A percentile compares a stretch with the other conserved stretches of the same genome.
These are phyloP conservation scores for Polylopha cassiicola DNA, from an alignment of 2,888 invertebrate species.

Conservation along the genomic window DNA sequence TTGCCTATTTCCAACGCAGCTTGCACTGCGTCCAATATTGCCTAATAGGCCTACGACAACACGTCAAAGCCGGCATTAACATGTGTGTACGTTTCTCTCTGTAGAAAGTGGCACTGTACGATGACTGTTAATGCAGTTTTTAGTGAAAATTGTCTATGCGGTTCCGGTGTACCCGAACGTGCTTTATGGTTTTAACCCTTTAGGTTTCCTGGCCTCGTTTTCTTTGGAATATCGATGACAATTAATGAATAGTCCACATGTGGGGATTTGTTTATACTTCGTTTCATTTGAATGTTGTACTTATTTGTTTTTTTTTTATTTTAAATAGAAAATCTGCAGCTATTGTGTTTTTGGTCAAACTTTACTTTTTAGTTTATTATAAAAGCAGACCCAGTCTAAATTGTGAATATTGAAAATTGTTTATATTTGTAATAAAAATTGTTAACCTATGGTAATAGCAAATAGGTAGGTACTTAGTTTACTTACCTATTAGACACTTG, in stretches of 20 bases:
- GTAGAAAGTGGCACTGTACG: constrained; percentile 65
- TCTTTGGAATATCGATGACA: constrained; percentile 16
- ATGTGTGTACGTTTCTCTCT: constrained; percentile 52
- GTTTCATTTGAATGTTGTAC: too few species aligned
- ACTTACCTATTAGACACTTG: too few species aligned
- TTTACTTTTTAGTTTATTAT: too few species aligned
- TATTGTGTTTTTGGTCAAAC: too few species aligned
- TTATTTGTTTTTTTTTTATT: background rate
- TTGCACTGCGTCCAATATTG: constrained; percentile 47
- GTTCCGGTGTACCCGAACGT: constrained; percentile 60
- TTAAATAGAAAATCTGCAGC: too few species aligned
- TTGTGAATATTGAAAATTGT: too few species aligned
- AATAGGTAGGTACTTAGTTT: too few species aligned
- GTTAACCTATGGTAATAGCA: too few species aligned
- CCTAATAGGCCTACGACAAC: constrained; percentile 53
- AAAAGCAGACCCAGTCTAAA: too few species aligned
- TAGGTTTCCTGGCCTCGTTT: constrained; percentile 37
- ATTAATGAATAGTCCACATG: too few species aligned
- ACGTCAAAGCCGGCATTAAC: constrained; percentile 44
- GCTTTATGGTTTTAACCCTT: constrained; percentile 36
- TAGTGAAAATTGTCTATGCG: constrained; percentile 48
- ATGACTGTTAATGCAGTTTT: constrained; percentile 67
- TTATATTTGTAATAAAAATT: too few species aligned
- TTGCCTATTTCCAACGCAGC: constrained; percentile 29
- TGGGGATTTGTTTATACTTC: too few species aligned